These are phyloP conservation scores for Aphelenchoides avenae DNA, from an alignment of 1,140 invertebrate genomes.

Conservation along the genomic window DNA sequence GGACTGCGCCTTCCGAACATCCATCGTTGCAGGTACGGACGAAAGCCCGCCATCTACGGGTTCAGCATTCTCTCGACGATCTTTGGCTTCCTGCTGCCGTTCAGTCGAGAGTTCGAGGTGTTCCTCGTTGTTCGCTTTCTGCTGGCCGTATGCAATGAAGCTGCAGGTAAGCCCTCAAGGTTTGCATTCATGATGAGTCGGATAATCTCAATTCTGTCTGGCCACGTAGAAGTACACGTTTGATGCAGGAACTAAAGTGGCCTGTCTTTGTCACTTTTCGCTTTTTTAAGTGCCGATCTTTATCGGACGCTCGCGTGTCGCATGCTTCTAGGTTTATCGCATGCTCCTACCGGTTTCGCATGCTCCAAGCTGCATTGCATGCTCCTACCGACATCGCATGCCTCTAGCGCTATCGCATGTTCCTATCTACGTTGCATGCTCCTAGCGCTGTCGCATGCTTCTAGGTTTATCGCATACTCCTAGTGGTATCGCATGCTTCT, in stretches of 20 bases:
- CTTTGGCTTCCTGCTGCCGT: conserved; percentile 56
- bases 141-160: conserved; percentile 53
- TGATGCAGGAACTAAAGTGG: conserved; percentile 14
- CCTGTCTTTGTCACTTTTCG: no score
- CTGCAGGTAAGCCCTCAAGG: conserved; percentile 21
- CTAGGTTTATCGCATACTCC: no score
- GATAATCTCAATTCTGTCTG: no score
- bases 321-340: neutral
- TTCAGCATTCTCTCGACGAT: conserved; percentile 52
- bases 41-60: conserved; percentile 49
- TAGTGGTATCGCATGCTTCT: no score
- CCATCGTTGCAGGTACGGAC: conserved; percentile 45
- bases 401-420: no score
- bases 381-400: no score
- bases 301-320: neutral
- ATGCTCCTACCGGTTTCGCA: no score
- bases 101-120: conserved; percentile 53
- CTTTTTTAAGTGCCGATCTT: neutral
- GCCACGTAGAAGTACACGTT: conserved; percentile 10
- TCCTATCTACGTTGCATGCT: no score
- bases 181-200: no score
- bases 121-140: conserved; percentile 56
- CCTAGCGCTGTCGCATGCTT: no score
- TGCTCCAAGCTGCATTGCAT: no score
- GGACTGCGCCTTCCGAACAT: no score